A percentile compares a stretch with the other conserved stretches of the same genome.
These are phyloP conservation scores for Metridium senile DNA, from an alignment of 92 coral and sea anemone species.

Conservation along the genomic window DNA sequence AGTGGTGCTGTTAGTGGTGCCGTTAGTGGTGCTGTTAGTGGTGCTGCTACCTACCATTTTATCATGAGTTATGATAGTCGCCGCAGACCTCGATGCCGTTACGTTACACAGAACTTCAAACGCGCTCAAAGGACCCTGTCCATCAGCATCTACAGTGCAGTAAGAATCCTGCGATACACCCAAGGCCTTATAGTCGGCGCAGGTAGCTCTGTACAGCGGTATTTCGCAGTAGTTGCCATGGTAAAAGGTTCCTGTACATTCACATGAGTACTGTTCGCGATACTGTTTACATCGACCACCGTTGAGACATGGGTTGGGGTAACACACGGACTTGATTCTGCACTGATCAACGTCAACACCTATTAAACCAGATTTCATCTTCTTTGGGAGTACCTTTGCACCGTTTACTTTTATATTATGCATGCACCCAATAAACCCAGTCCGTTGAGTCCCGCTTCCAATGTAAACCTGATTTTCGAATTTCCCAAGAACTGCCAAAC, in stretches of 20 bases:
- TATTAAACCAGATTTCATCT: slow-evolving; percentile 38
- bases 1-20: too few species aligned
- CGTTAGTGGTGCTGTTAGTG: too few species aligned
- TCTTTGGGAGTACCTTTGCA: slow-evolving; percentile 27
- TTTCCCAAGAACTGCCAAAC: slow-evolving; percentile 55
- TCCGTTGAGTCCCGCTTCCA: slow-evolving; percentile 75
- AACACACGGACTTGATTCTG: slow-evolving; percentile 57
- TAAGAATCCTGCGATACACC: slow-evolving; percentile 84
- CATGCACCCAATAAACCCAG: slow-evolving; percentile 96
- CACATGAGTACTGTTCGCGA: slow-evolving; percentile 67
- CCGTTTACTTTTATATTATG: slow-evolving; percentile 62
- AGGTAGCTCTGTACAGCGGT: slow-evolving; percentile 88
- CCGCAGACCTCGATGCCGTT: slow-evolving; percentile 67
- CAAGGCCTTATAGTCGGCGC: slow-evolving; percentile 82
- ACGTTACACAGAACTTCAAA: slow-evolving; percentile 86
- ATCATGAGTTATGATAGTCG: slow-evolving; percentile 75
- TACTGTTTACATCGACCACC: slow-evolving; percentile 77
- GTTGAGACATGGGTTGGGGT: slow-evolving; percentile 82
- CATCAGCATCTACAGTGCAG: slow-evolving; percentile 89
- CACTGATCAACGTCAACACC: slow-evolving; percentile 60
- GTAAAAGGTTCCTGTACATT: slow-evolving; percentile 80
- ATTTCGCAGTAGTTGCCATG: slow-evolving; percentile 71
- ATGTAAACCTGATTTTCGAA: slow-evolving; percentile 61
- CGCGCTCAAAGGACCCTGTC: slow-evolving; percentile 69
- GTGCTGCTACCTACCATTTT: slow-evolving; percentile 29